Evolutionary conservation across 2,113 vertebrate genomes (phyloP), one percentile per base, ranked within the genome.

Genomic region (Glaucomys volans): DNA sequence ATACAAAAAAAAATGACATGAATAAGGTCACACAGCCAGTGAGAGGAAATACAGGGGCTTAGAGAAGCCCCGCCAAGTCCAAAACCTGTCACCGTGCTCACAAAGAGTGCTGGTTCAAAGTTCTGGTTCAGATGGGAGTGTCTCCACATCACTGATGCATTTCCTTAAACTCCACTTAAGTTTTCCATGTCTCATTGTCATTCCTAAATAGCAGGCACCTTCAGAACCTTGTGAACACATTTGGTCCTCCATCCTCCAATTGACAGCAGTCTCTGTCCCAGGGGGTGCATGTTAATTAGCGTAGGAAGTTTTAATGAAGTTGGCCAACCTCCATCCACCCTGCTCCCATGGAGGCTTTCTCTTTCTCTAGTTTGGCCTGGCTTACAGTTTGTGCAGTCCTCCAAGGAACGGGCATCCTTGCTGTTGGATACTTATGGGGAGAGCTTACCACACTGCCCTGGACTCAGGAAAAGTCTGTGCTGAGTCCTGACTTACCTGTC

Each of bases 51-150:
- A 40, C 11, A 75, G 35, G 24, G 85, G 8, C 30, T 81, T 54
- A 22, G 13, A 72, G 1, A 44, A 44, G 24, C 44, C n/a, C 40
- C 4, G 44, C 59, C 37, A 37, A 88, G 16, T 72, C 26, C 47
- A 40, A 4, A 74, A 8, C 2, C 7, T 90, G 2, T 0, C 35
- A n/a, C 5, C 35, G 4, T 42, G 9, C 20, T 22, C 6, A 7
- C 20, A 20, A 20, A 57, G 54, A 22, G 54, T 57, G 20, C 54
- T 22, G 42, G 8, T 72, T 30, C 16, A 44, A 91, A 95, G 83
- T 8, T 11, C 0, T 71, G 28, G 12, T 86, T 69, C 18, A 67
- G 24, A 40, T 67, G 13, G n/a, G 57, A 37, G 18, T 74, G 59
- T 30, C 10, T 50, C 42, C 1, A 28, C 5, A 13, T 40, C 30